Base-by-base conservation (phyloP, 2,797 vertebrate species). In the Lagodon rhomboides region DNA sequence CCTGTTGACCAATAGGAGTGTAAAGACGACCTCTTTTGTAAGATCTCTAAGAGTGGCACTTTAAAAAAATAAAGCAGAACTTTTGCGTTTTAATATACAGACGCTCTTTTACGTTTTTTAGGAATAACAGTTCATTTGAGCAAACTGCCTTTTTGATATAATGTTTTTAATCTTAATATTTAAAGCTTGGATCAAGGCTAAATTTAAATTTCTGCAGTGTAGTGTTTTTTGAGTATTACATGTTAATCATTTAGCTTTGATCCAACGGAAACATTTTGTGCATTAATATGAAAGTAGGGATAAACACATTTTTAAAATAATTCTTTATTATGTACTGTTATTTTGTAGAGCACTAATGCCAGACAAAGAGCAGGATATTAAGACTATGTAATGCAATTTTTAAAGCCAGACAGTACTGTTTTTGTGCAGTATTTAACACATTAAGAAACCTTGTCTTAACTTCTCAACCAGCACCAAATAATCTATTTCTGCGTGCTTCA, bases 381-480 rank as follows among this genome's bases (percentile, higher is more conserved):
- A 58, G 41, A 27, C 30, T 25, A 15, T 18, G 43, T 47, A 38
- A 68, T 60, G 25, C 9, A 13, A 16, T 61, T 55, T 71, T 58
- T 68, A 61, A 70, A 43, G 12, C 1, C 56, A 23, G 30, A 47
- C 25, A 59, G 71, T 43, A 1, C 18, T 38, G 2, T 49, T 30
- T 78, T 63, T 43, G 18, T 4, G 2, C 16, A 55, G 46, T 67
- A n/a, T 46, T 43, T 55, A n/a, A 63, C 43, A 68, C 27, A 20
- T 74, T 27, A 61, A 50, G n/a, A 51, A 62, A n/a, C 12, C 20
- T 13, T 44, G n/a, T 62, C 12, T 58, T 30, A 30, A 38, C 30
- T 67, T 55, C 34, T 54, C 44, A 67, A 22, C 46, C 17, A n/a
- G 47, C 49, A 50, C 20, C 23, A 77, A 49, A 78, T 80, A 63